Percentiles rank a stretch among this genome's conserved stretches.
phyloP scores from a whole-genome alignment of 2,797 vertebrate species.

The Lemur catta region DNA sequence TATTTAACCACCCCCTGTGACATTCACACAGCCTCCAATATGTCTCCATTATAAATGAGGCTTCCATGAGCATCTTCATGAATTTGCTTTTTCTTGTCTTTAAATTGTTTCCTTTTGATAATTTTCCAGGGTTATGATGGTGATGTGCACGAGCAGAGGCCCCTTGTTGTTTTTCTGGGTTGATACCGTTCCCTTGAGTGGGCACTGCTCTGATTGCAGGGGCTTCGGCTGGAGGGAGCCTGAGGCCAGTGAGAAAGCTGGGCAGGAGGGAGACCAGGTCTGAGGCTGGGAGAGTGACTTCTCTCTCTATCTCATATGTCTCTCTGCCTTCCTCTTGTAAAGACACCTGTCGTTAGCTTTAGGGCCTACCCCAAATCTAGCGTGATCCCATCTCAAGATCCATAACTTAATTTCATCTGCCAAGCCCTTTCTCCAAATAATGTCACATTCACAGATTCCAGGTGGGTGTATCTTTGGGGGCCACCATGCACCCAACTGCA shows the following conservation, averaged over 20 bases:
- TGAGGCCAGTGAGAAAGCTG: no score
- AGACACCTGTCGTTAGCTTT: neutral
- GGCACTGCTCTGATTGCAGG: no score
- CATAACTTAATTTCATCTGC: neutral
- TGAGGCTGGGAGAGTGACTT: neutral
- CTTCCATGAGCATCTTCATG: neutral
- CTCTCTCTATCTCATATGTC: neutral
- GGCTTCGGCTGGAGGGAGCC: no score
- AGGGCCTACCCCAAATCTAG: neutral
- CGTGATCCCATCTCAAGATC: neutral
- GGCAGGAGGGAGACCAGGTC: no score
- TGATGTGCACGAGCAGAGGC: neutral
- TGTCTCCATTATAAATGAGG: slow-evolving; percentile 30
- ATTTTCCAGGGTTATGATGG: neutral
- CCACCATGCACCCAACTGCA: neutral
- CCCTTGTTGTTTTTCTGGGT: no score
- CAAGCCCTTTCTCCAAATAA: neutral
- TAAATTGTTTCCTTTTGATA: neutral
- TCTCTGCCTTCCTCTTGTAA: neutral
- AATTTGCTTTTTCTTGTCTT: neutral
- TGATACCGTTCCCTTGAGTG: no score
- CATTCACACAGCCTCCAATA: neutral
- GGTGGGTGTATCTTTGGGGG: neutral
- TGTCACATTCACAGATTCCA: neutral
- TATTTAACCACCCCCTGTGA: neutral